Evolutionary conservation across 1,140 invertebrate genomes (phyloP).

Genomic region (Megalopta genalis): DNA sequence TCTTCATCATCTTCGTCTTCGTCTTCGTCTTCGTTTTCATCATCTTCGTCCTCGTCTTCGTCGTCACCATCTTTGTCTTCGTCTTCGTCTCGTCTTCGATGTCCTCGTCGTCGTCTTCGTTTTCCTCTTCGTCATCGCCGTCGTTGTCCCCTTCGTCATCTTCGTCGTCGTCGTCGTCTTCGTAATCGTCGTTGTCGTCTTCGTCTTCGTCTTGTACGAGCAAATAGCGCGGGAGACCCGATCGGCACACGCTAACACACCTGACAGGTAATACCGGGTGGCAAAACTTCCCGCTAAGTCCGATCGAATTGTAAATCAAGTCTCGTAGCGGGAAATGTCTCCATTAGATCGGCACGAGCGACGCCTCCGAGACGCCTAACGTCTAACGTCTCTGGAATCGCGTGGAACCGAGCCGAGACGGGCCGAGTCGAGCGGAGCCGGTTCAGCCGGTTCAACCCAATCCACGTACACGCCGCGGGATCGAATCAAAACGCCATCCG

Average conservation of each 20-base stretch:
- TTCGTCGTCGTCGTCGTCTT: no score
- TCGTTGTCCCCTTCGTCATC: no score
- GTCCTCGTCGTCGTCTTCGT: no score
- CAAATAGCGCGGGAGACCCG: constrained; percentile 52
- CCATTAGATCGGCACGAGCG: constrained; percentile 50
- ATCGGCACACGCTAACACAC: constrained; percentile 56
- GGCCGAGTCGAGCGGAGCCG: no score
- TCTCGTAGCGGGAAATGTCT: constrained; percentile 58
- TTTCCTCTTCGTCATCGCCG: no score
- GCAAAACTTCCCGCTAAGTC: constrained; percentile 61
- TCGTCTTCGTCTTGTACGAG: constrained; percentile 20
- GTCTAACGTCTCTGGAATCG: not conserved
- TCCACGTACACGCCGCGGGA: constrained; percentile 9
- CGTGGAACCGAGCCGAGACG: not conserved
- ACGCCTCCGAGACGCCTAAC: not conserved
- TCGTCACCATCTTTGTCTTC: no score
- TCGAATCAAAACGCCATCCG: constrained; percentile 49
- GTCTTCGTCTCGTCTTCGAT: no score
- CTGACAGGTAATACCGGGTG: constrained; percentile 64
- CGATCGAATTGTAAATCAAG: constrained; percentile 64
- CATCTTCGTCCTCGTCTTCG: no score
- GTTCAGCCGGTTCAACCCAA: constrained; percentile 5
- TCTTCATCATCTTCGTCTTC: no score
- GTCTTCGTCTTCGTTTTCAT: no score
- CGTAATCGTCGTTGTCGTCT: no score